Evolutionary conservation across 2,797 vertebrate genomes (phyloP).

Genomic region (Acipenser ruthenus): DNA sequence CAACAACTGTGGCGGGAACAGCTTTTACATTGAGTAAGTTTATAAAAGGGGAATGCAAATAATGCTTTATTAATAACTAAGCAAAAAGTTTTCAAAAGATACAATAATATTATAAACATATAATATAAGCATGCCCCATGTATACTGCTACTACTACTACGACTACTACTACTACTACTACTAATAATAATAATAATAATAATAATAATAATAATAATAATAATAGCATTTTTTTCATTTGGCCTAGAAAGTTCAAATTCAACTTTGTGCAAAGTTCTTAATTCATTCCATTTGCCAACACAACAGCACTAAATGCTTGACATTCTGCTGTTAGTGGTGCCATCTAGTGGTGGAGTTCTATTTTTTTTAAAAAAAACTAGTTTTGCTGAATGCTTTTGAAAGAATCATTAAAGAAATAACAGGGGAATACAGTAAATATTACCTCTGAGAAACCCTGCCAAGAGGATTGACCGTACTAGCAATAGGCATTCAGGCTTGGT

Average conservation of each 20-base stretch:
- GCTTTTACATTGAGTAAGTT: constrained; percentile 80
- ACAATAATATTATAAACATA: too few species aligned
- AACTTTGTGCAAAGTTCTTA: not conserved
- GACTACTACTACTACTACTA: too few species aligned
- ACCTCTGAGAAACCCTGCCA: too few species aligned
- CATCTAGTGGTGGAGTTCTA: constrained; percentile 12
- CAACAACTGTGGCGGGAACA: constrained; percentile 71
- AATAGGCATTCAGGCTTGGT: too few species aligned
- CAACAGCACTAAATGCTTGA: not conserved
- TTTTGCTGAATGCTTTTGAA: not conserved
- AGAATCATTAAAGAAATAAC: too few species aligned
- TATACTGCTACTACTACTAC: too few species aligned
- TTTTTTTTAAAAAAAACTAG: not conserved
- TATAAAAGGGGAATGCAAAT: not conserved
- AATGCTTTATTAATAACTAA: too few species aligned
- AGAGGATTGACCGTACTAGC: too few species aligned
- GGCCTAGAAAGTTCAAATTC: too few species aligned
- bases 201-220: not conserved
- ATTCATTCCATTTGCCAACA: not conserved
- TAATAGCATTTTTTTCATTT: not conserved
- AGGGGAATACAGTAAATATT: too few species aligned
- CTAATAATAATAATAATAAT: not conserved
- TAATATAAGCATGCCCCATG: too few species aligned
- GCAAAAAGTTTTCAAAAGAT: too few species aligned
- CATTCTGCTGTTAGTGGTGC: not conserved